These are phyloP conservation scores for Thalassaphorura encarpata DNA, from an alignment of 1,140 invertebrate genomes.

Conservation along the genomic window DNA sequence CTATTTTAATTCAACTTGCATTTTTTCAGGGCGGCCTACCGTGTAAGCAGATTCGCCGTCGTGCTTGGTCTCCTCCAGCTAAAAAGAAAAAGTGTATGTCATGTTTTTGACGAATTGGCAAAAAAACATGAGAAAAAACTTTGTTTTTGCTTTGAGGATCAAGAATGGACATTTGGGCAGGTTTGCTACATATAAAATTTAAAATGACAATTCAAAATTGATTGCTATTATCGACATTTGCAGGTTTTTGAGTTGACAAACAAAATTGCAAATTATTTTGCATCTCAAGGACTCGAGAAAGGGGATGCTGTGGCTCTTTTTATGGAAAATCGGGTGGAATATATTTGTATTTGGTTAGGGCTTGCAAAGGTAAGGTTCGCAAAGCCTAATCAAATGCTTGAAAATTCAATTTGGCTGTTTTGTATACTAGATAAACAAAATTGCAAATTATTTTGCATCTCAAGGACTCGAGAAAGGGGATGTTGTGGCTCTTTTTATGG, in stretches of 20 bases:
- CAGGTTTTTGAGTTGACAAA: conserved; percentile 49
- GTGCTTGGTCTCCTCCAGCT: conserved; percentile 48
- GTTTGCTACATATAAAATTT: too few relatives aligned
- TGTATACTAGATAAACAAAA: conserved; percentile 43
- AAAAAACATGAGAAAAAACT: conserved; percentile 64
- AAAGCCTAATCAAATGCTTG: not conserved
- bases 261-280: conserved; percentile 48
- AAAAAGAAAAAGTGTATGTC: conserved; percentile 55
- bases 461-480: conserved; percentile 50
- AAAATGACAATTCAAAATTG: too few relatives aligned
- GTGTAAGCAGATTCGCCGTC: too few relatives aligned
- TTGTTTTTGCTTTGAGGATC: conserved; percentile 66
- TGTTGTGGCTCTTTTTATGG: conserved; percentile 57
- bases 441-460: conserved; percentile 48
- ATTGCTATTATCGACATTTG: too few relatives aligned
- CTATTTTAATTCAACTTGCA: too few relatives aligned
- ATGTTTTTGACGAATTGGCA: conserved; percentile 60
- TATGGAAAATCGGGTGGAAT: conserved; percentile 56
- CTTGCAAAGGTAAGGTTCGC: conserved; percentile 43
- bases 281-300: conserved; percentile 44
- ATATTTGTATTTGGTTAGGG: conserved; percentile 55
- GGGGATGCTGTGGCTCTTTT: conserved; percentile 58
- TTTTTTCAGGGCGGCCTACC: too few relatives aligned
- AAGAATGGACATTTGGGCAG: conserved; percentile 61
- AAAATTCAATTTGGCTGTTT: not conserved